These are phyloP conservation scores for Cydia pomonella DNA, from an alignment of 1,140 invertebrate species.

Conservation along the genomic window DNA sequence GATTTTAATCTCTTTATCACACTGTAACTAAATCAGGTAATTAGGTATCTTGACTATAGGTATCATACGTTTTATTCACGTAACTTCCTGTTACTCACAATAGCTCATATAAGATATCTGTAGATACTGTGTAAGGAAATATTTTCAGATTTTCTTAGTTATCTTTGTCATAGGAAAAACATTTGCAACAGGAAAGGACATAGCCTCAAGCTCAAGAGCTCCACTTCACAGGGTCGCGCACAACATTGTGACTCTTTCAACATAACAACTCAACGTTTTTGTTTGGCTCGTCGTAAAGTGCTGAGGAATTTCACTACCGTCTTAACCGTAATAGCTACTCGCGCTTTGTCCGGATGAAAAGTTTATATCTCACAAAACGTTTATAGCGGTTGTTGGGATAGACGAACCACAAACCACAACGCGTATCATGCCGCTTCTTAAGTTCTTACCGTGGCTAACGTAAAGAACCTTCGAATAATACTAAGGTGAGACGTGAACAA, in stretches of 20 bases:
- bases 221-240: not conserved
- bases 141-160: not conserved
- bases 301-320: not conserved
- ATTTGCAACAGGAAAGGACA: not conserved
- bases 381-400: constrained; percentile 18
- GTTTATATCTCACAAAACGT: constrained; percentile 5
- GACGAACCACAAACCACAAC: constrained; percentile 14
- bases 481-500: constrained; percentile 13
- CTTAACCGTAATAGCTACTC: constrained; percentile 3
- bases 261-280: constrained; percentile 3
- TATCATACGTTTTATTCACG: not conserved
- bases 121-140: not conserved
- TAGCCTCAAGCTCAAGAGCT: constrained; percentile 1
- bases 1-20: constrained; percentile 4
- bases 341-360: not conserved
- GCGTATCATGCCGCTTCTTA: constrained; percentile 10
- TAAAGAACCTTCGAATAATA: constrained; percentile 23
- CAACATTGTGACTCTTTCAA: not conserved
- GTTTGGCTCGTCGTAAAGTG: not conserved
- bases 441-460: not conserved
- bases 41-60: not conserved
- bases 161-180: not conserved
- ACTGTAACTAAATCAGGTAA: not conserved
- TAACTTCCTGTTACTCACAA: constrained; percentile 3
- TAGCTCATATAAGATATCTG: not conserved